Base-by-base conservation (phyloP, 2,113 vertebrate species). In the Anarhynchus alexandrinus region DNA sequence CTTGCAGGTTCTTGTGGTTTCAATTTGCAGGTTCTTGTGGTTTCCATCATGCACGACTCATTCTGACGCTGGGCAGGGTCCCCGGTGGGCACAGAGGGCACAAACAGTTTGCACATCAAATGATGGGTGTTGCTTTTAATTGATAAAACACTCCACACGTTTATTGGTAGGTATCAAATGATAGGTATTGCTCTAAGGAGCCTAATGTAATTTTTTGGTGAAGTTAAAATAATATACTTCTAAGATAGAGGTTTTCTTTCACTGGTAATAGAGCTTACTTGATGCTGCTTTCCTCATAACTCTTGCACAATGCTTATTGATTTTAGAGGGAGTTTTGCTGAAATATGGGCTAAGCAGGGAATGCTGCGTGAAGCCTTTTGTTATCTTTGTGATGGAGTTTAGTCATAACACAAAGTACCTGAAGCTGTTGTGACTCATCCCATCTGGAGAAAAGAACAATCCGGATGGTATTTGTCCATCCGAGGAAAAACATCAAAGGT, bases 11-110 rank as follows among this genome's bases (percentile, higher is more conserved):
- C 26, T 32, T 65, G n/a, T 29, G 43, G 10, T 19, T 71, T 77
- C n/a, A 17, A 9, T 36, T 49, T n/a, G 38, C 9, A 19, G 40
- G 4, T 47, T 54, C 26, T 32, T 65, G n/a, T 29, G 43, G 8
- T 19, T 71, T 77, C n/a, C 20, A 9, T 36, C 2, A 0, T 5
- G 26, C 25, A 12, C 2, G 5, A 38, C 16, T 34, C 13, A 2
- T n/a, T 9, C 36, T 19, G 67, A 2, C 10, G 1, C 25, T 4
- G 10, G 36, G 2, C 18, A 4, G 49, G 36, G 49, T 36, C 36
- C 20, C 26, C 27, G 40, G 30, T 4, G 12, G 40, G 25, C n/a
- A 23, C 9, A 32, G 34, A 15, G 0, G 4, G 6, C 25, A 34
- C 42, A 16, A 43, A 16, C 6, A 29, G 3, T 5, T 4, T 1